Percentiles rank a stretch among this genome's conserved stretches.
Evolutionary conservation across 2,888 invertebrate species (phyloP).

Genomic region (Pollenia amentaria): DNA sequence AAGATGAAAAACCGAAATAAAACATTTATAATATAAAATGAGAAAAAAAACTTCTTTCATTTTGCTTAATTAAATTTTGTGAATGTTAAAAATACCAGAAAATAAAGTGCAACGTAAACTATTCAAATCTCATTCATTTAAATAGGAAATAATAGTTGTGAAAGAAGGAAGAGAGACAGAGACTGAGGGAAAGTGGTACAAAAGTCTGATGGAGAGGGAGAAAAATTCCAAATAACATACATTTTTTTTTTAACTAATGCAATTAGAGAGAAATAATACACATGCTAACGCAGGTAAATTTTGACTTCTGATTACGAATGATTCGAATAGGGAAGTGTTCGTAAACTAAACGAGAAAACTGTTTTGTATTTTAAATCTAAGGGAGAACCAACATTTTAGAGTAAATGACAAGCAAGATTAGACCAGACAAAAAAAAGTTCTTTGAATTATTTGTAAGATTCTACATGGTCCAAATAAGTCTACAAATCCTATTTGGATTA

Average conservation of each 20-base stretch:
- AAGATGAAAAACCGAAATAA: constrained; percentile 51
- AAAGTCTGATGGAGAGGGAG: constrained; percentile 1
- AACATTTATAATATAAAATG: constrained; percentile 37
- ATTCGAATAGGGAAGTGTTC: constrained; percentile 4
- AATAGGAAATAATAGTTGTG: constrained; percentile 42
- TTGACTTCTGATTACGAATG: background rate
- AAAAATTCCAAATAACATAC: constrained; percentile 13
- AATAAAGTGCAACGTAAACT: constrained; percentile 74
- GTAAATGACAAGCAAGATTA: no score
- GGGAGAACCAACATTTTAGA: no score
- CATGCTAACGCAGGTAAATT: constrained; percentile 12
- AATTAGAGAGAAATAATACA: constrained; percentile 40
- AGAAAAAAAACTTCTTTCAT: constrained; percentile 58
- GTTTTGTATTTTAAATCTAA: no score
- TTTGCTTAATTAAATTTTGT: constrained; percentile 76
- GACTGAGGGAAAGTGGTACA: background rate
- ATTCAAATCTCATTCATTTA: constrained; percentile 67
- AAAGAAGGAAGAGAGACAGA: background rate
- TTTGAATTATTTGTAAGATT: no score
- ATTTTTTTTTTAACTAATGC: constrained; percentile 30
- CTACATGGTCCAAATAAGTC: no score
- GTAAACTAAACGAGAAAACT: no score
- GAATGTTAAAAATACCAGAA: constrained; percentile 72
- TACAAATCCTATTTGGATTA: no score
- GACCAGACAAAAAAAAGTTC: no score